Base-by-base conservation (phyloP, 2,113 vertebrate genomes). In the Eleginops maclovinus region DNA sequence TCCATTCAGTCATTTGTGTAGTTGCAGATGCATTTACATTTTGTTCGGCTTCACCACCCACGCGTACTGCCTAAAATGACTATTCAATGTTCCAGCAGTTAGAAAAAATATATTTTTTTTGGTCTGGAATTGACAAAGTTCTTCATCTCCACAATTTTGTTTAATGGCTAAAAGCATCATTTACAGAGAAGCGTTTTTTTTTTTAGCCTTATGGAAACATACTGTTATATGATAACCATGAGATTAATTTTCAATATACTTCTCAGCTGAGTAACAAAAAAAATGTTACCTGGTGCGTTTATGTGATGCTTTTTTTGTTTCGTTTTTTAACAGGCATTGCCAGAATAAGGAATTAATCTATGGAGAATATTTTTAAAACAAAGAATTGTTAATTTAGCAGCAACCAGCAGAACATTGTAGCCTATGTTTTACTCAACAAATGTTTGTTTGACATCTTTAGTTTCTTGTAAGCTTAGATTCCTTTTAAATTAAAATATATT, bases 11-110 rank as follows among this genome's bases (percentile, higher is more conserved):
- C 12, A 9, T 62, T 47, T 46, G 15, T 56, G 2, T 26, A 26
- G 15, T 26, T 68, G 14, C 13, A 11, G 63, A 46, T 72, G 49
- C 1, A 14, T 73, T 10, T 64, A 47, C n/a, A 54, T 56, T 64
- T 50, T 71, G 46, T 47, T 65, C 70, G 56, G 70, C 71, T 66
- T 81, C n/a, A 8, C 70, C 80, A 15, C 72, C 70, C 21, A 72
- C 68, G 49, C 69, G 19, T 36, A 12, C 28, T 74, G 64, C 51
- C 53, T 47, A 4, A 51, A 41, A 31, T 55, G 8, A 43, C 70
- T 66, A 26, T 26, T 41, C 19, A 49, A 1, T 64, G 28, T 61
- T 69, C 59, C 55, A 67, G 56, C 36, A 40, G 43, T 31, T n/a
- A 28, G 17, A 10, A 49, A 14, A 2, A n/a, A n/a, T n/a, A 7